phyloP scores from a whole-genome alignment of 2,113 vertebrate genomes.

The Brachypodius melanocephalos region DNA sequence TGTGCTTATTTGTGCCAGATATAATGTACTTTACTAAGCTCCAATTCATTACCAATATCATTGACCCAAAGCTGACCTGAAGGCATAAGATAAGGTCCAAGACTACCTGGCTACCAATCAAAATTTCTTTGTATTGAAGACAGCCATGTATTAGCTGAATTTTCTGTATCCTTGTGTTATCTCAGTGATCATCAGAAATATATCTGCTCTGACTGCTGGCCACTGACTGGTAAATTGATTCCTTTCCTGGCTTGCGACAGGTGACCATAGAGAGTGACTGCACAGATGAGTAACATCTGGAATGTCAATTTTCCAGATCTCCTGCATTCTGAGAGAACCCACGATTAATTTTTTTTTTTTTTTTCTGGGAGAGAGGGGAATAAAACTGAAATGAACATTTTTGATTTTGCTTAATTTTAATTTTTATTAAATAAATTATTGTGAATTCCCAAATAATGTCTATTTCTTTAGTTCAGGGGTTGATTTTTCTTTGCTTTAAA shows the following conservation, averaged over 20 bases:
- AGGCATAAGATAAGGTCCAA: neutral
- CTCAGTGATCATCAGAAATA: constrained; percentile 9
- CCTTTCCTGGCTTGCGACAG: neutral
- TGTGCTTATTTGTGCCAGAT: neutral
- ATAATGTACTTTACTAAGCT: neutral
- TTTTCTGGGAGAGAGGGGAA: accelerated
- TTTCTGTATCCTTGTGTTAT: constrained; percentile 12
- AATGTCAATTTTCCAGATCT: neutral
- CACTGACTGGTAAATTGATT: constrained; percentile 7
- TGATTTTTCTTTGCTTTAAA: neutral
- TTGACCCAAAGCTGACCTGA: constrained; percentile 6
- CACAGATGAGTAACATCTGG: neutral
- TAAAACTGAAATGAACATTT: neutral
- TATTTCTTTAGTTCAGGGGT: neutral
- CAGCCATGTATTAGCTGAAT: neutral
- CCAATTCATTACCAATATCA: neutral
- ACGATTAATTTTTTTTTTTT: neutral
- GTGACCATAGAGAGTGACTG: neutral
- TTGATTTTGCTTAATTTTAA: neutral
- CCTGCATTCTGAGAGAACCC: neutral
- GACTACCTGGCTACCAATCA: neutral
- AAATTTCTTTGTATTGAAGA: constrained; percentile 19
- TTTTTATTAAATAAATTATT: neutral
- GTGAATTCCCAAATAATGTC: neutral
- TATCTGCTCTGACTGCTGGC: constrained; percentile 1